Evolutionary conservation across 1,140 invertebrate genomes (phyloP).

Genomic region (Carposina sasakii): DNA sequence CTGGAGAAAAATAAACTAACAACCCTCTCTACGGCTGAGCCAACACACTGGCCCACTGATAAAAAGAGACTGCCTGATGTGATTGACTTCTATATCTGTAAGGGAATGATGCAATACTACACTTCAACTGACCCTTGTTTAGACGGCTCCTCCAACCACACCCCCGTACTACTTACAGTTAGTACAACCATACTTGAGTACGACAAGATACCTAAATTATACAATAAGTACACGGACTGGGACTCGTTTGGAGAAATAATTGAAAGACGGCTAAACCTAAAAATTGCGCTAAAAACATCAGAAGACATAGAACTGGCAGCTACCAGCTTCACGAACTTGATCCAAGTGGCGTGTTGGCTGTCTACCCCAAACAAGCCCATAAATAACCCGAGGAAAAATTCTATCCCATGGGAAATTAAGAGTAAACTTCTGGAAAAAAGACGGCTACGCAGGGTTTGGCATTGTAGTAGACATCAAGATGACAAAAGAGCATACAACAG

Average conservation of each 20-base stretch:
- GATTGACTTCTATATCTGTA: not conserved
- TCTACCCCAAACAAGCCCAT: not conserved
- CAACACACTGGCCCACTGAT: constrained; percentile 23
- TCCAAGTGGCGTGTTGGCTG: not conserved
- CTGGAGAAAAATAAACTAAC: not conserved
- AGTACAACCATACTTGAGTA: not conserved
- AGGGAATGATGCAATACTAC: not conserved
- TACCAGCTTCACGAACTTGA: not conserved
- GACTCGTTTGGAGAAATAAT: not conserved
- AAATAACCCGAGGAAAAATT: not conserved
- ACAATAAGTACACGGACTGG: not conserved
- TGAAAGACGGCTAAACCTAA: not conserved
- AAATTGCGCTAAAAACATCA: not conserved
- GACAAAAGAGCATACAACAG: not conserved
- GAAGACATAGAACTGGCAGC: not conserved
- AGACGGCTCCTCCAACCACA: not conserved
- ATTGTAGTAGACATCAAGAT: not conserved
- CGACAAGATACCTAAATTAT: not conserved
- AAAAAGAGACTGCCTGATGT: not conserved
- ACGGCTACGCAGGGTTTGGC: not conserved
- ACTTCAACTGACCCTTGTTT: not conserved
- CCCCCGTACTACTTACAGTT: not conserved
- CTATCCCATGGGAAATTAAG: not conserved
- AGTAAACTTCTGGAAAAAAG: not conserved
- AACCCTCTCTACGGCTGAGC: not conserved